Evolutionary conservation across 1,140 invertebrate genomes (phyloP).

Genomic region (Diorhabda elongata): DNA sequence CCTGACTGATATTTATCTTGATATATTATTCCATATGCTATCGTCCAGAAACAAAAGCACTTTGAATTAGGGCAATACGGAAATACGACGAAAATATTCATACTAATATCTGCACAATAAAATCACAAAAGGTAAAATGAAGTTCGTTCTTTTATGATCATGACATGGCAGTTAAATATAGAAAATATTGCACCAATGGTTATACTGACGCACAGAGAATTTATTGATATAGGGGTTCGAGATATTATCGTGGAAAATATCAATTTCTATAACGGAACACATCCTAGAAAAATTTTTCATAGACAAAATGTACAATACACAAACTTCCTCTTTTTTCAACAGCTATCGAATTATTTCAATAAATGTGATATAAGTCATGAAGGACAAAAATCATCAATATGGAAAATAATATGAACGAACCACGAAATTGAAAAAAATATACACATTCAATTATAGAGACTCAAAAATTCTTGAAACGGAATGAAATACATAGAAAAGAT

Average conservation of each 20-base stretch:
- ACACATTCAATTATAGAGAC: no score
- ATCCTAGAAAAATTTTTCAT: no score
- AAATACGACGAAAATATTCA: background rate
- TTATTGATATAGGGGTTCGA: background rate
- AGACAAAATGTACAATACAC: no score
- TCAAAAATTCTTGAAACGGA: no score
- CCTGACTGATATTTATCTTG: constrained; percentile 5
- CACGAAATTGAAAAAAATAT: no score
- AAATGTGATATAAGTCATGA: no score
- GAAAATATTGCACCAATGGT: background rate
- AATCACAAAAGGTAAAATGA: background rate
- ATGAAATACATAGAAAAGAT: no score
- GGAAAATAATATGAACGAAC: no score
- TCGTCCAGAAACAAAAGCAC: constrained; percentile 4
- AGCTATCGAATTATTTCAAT: no score
- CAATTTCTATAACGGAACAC: background rate
- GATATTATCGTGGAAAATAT: background rate
- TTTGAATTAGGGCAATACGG: background rate
- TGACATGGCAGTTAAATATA: constrained; percentile 2
- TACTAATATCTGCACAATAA: background rate
- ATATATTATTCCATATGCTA: constrained; percentile 13
- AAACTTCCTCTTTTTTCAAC: no score
- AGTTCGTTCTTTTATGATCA: background rate
- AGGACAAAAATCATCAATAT: no score
- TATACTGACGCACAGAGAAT: background rate